Evolutionary conservation across 2,113 vertebrate genomes (phyloP).

Genomic region (Heteronetta atricapilla): DNA sequence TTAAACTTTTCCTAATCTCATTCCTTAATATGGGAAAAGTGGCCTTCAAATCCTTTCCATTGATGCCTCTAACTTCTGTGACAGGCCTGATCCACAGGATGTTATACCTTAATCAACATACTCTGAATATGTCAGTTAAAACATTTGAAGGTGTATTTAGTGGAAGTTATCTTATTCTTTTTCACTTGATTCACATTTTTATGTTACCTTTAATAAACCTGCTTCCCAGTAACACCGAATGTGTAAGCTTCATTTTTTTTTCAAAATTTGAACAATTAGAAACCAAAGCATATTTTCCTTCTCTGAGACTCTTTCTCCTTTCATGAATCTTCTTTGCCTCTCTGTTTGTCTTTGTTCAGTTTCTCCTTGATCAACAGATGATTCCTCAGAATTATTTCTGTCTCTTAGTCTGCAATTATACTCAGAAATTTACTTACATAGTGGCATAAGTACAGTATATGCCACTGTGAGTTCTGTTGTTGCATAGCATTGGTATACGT

Average conservation of each 20-base stretch:
- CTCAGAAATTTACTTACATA: background rate
- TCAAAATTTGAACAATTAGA: background rate
- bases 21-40: background rate
- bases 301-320: background rate
- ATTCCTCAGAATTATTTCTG: background rate
- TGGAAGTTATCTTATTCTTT: background rate
- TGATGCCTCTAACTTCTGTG: background rate
- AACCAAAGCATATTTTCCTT: background rate
- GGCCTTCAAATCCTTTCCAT: background rate
- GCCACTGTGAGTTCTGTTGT: background rate
- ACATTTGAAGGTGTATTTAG: too few relatives aligned
- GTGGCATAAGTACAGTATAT: background rate
- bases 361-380: background rate
- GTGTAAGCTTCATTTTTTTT: background rate
- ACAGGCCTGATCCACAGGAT: background rate
- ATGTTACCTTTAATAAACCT: background rate
- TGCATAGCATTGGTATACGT: background rate
- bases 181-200: background rate
- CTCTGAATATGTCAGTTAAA: background rate
- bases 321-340: background rate
- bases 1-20: background rate
- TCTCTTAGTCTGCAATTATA: background rate
- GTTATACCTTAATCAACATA: background rate
- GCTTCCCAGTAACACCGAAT: background rate
- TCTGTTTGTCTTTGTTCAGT: background rate